Evolutionary conservation across 2,797 vertebrate genomes (phyloP).

Genomic region (Oryzias sinensis): DNA sequence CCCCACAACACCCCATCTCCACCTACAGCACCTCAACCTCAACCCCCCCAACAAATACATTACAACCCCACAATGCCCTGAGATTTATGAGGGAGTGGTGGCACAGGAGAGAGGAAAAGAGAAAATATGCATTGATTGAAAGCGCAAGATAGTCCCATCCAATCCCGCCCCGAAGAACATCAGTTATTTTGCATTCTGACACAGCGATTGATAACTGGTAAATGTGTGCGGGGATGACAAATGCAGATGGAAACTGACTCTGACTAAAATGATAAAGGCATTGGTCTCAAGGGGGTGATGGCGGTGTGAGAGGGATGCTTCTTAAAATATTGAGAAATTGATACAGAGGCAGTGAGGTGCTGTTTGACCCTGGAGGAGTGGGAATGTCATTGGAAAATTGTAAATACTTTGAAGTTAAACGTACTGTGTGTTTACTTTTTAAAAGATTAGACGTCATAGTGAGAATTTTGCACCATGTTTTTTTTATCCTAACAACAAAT

Average conservation of each 20-base stretch:
- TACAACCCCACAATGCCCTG: conserved; percentile 89
- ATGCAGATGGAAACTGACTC: conserved; percentile 98
- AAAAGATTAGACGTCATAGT: conserved; percentile 39
- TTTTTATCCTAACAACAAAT: too few species aligned
- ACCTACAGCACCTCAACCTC: conserved; percentile 43
- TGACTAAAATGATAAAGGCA: conserved; percentile 99
- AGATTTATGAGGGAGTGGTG: conserved; percentile 96
- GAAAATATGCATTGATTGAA: conserved; percentile 99
- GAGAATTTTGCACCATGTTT: conserved; percentile 72
- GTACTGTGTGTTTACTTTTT: conserved; percentile 30
- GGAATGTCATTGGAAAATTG: conserved; percentile 99
- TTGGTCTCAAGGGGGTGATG: conserved; percentile 95
- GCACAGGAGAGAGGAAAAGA: conserved; percentile 73
- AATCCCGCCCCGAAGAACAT: conserved; percentile 97
- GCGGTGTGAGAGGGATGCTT: conserved; percentile 95
- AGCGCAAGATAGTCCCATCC: conserved; percentile 98
- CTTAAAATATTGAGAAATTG: conserved; percentile 99
- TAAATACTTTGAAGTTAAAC: conserved; percentile 96
- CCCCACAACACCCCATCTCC: conserved; percentile 45
- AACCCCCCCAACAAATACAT: conserved; percentile 83
- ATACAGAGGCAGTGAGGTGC: conserved; percentile 96
- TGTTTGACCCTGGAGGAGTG: conserved; percentile 99
- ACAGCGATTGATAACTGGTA: conserved; percentile 99
- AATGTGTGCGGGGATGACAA: conserved; percentile 97
- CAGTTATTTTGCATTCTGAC: conserved; percentile 99